Conservation (phyloP, 2,113 vertebrate genomes). For the Burhinus bistriatus region DNA sequence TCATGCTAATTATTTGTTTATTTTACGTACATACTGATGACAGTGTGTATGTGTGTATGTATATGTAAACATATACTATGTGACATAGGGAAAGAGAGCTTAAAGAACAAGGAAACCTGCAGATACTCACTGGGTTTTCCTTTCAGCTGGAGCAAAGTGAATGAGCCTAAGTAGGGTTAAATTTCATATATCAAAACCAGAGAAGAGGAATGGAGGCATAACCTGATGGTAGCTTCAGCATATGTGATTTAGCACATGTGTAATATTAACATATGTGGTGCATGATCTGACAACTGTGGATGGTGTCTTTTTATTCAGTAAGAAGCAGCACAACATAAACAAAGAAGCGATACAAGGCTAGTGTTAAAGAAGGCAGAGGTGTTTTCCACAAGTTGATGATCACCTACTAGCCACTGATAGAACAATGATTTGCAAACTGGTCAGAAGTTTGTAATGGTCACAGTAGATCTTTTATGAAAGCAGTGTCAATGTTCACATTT, state of each 20-base stretch:
- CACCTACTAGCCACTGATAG: fast-evolving
- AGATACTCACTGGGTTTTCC: not conserved
- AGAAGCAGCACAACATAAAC: not conserved
- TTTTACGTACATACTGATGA: not conserved
- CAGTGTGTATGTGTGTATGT: not conserved
- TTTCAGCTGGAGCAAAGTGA: not conserved
- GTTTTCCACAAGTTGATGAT: not conserved
- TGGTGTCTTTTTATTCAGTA: not conserved
- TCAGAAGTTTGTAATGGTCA: not conserved
- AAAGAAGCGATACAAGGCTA: not conserved
- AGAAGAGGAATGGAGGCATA: not conserved
- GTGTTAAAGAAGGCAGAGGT: not conserved
- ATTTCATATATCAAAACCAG: not conserved
- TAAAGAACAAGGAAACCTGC: not conserved
- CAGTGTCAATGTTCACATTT: not conserved
- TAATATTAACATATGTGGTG: fast-evolving
- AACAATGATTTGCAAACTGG: not conserved
- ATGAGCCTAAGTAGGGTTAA: not conserved
- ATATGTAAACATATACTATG: not conserved
- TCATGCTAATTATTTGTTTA: not conserved
- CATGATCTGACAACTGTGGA: not conserved
- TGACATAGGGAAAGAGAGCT: fast-evolving
- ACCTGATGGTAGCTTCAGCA: not conserved
- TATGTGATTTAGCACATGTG: not conserved
- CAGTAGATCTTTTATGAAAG: not conserved